These are phyloP conservation scores for Columbina picui DNA, from an alignment of 2,113 vertebrate species.

Conservation along the genomic window DNA sequence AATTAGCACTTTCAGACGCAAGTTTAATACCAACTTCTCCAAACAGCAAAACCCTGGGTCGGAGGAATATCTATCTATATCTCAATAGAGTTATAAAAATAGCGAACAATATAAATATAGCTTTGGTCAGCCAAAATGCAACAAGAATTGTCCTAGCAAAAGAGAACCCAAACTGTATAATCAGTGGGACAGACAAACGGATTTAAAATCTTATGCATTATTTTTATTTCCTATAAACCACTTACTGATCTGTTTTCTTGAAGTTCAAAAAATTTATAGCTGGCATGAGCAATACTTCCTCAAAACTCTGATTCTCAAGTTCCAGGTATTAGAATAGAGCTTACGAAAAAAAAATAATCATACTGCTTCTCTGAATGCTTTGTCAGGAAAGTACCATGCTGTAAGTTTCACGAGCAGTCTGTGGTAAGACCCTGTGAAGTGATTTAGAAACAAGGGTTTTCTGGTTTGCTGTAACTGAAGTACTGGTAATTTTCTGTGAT, in stretches of 20 bases:
- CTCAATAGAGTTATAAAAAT: neutral
- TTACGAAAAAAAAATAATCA: neutral
- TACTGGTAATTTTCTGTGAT: neutral
- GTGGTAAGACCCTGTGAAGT: neutral
- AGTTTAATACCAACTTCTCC: neutral
- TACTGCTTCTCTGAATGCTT: neutral
- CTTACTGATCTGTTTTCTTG: neutral
- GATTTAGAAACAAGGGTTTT: neutral
- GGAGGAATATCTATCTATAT: no score
- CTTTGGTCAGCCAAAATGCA: neutral
- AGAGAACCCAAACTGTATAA: neutral
- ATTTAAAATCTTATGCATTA: neutral
- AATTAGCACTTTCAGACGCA: neutral
- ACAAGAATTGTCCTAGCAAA: neutral
- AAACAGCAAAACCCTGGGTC: neutral
- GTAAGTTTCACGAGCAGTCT: neutral
- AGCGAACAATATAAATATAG: neutral
- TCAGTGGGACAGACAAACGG: fast-evolving
- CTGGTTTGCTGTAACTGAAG: neutral
- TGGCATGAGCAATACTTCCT: neutral
- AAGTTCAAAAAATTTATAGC: neutral
- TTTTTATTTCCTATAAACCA: neutral
- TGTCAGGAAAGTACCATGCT: neutral
- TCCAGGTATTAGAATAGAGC: neutral
- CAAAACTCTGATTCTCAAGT: neutral